Percentiles rank a stretch among this genome's conserved stretches.
These are phyloP conservation scores for Nasonia vitripennis DNA, from an alignment of 1,140 invertebrate species.

Conservation along the genomic window DNA sequence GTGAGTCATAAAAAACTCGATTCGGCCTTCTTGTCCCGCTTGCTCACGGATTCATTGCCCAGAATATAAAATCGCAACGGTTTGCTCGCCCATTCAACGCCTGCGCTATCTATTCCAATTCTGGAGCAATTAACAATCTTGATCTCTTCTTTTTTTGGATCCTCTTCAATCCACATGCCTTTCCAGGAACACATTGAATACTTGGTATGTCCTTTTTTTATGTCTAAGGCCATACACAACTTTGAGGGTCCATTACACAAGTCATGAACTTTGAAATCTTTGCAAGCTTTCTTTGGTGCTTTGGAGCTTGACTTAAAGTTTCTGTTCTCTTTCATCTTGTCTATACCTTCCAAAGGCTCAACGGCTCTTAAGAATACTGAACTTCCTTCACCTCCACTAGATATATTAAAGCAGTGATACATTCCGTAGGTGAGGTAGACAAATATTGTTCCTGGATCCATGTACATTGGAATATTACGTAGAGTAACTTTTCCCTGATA, in stretches of 20 bases:
- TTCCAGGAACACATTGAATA: constrained; percentile 70
- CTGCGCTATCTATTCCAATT: constrained; percentile 83
- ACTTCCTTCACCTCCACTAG: constrained; percentile 81
- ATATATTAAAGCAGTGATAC: constrained; percentile 89
- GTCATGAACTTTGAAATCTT: constrained; percentile 75
- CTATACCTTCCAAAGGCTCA: constrained; percentile 80
- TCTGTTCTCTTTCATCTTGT: constrained; percentile 75
- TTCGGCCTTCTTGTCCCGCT: constrained; percentile 75
- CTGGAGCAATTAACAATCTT: constrained; percentile 76
- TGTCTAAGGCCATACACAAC: constrained; percentile 82
- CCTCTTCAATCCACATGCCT: constrained; percentile 79
- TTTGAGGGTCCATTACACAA: constrained; percentile 88
- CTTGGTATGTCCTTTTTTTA: constrained; percentile 79
- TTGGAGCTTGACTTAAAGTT: constrained; percentile 59
- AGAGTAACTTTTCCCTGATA: constrained; percentile 80
- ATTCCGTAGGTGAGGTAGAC: constrained; percentile 90
- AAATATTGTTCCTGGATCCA: constrained; percentile 85
- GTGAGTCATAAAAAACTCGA: constrained; percentile 21
- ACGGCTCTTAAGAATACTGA: constrained; percentile 83
- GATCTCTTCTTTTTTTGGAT: constrained; percentile 60
- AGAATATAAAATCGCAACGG: constrained; percentile 82
- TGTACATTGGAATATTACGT: constrained; percentile 87
- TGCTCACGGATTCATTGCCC: constrained; percentile 77
- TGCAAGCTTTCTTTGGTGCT: constrained; percentile 54
- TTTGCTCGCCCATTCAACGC: constrained; percentile 79